A percentile compares a stretch with the other conserved stretches of the same genome.
Evolutionary conservation across 1,140 invertebrate genomes (phyloP).

Genomic region (Araneus ventricosus): DNA sequence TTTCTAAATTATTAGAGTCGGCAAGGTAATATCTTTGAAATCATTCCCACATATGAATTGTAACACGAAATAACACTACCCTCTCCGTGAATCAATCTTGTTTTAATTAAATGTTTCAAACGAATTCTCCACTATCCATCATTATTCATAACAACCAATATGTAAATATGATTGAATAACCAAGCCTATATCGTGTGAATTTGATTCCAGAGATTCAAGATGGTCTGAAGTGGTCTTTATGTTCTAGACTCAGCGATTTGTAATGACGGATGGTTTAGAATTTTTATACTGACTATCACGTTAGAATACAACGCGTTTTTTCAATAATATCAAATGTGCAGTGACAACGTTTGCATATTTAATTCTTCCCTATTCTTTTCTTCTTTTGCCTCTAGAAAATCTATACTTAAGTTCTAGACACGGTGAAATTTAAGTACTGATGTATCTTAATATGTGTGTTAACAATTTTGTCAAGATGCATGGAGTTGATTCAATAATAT

Average conservation of each 20-base stretch:
- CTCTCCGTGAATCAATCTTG: not conserved
- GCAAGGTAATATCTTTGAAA: not conserved
- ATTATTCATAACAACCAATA: conserved; percentile 17
- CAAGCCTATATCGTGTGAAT: not conserved
- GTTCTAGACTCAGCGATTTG: not conserved
- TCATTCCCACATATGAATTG: not conserved
- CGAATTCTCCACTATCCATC: not conserved
- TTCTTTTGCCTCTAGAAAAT: not conserved
- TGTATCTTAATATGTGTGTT: too few species aligned
- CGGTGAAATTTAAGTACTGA: too few species aligned
- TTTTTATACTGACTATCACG: not conserved
- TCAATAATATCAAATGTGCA: not conserved
- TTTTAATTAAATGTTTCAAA: conserved; percentile 22
- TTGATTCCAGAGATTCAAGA: not conserved
- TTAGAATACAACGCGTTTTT: not conserved
- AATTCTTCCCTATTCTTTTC: not conserved
- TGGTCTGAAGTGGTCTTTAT: not conserved
- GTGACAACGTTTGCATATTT: not conserved
- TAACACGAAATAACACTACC: not conserved
- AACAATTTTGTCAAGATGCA: too few species aligned
- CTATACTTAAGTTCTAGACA: too few species aligned
- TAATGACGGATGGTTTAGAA: not conserved
- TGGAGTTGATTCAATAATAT: too few species aligned
- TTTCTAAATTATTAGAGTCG: not conserved
- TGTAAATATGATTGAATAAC: conserved; percentile 7